Percentiles rank a stretch among this genome's conserved stretches.
phyloP scores from a whole-genome alignment of 2,888 invertebrate genomes.

The Rhaphigaster nebulosa region DNA sequence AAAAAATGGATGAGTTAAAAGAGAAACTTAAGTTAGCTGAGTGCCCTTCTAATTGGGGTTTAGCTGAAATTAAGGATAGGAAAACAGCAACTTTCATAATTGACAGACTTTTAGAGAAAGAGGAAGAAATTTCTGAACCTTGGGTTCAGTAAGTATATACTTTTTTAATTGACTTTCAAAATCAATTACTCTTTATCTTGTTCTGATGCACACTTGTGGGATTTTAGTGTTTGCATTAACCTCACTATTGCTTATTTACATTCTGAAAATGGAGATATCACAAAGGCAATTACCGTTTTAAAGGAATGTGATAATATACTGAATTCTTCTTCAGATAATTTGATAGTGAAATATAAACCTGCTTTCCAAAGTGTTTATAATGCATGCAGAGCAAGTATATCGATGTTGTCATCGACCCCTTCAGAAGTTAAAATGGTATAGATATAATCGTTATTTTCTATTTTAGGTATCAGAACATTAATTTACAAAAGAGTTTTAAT shows the following conservation, averaged over 20 bases:
- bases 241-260: slow-evolving; percentile 40
- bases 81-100: neutral
- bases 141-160: slow-evolving; percentile 47
- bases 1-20: slow-evolving; percentile 44
- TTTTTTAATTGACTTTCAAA: neutral
- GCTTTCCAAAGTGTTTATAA: slow-evolving; percentile 47
- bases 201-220: neutral
- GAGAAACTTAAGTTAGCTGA: slow-evolving; percentile 24
- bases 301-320: slow-evolving; percentile 49
- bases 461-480: neutral
- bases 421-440: slow-evolving; percentile 56
- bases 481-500: neutral
- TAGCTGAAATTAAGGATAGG: slow-evolving; percentile 9
- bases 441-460: neutral
- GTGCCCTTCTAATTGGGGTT: slow-evolving; percentile 54
- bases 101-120: slow-evolving; percentile 50
- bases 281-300: slow-evolving; percentile 18
- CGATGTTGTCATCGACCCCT: neutral
- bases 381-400: slow-evolving; percentile 57
- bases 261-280: slow-evolving; percentile 26
- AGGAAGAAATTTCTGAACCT: slow-evolving; percentile 53
- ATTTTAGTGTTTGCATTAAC: slow-evolving; percentile 53
- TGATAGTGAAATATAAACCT: slow-evolving; percentile 45
- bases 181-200: neutral
- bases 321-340: neutral